Percentiles rank a stretch among this genome's conserved stretches.
phyloP scores from a whole-genome alignment of 2,113 vertebrate species.

The Psittacula cyanocephala region DNA sequence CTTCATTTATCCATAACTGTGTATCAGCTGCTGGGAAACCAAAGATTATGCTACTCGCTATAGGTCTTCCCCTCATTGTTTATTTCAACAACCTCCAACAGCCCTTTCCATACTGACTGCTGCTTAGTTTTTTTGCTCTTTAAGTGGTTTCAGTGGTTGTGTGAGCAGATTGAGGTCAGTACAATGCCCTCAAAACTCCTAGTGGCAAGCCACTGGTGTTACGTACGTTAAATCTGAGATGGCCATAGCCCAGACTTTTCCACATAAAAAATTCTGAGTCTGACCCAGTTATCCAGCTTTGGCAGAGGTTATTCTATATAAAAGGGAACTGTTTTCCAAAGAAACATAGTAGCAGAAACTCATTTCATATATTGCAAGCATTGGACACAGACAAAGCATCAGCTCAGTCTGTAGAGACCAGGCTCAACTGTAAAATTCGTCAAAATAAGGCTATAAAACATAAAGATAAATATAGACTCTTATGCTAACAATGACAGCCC shows the following conservation, averaged over 20 bases:
- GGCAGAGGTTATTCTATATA: not conserved
- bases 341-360: not conserved
- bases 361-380: not conserved
- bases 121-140: not conserved
- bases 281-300: not conserved
- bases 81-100: not conserved
- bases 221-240: not conserved
- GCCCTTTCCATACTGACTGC: not conserved
- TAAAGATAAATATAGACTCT: not conserved
- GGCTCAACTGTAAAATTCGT: not conserved
- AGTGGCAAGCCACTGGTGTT: not conserved
- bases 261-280: not conserved
- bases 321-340: not conserved
- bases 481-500: not conserved
- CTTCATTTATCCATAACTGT: not conserved
- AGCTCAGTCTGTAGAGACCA: not conserved
- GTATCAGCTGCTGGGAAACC: not conserved
- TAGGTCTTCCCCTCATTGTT: not conserved
- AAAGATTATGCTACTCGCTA: not conserved
- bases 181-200: not conserved
- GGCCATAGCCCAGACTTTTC: not conserved
- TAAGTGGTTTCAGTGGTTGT: slow-evolving; percentile 7
- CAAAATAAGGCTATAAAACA: not conserved
- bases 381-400: not conserved
- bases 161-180: slow-evolving; percentile 41